These are phyloP conservation scores for Sandelia bainsii DNA, from an alignment of 2,797 vertebrate genomes.

Conservation along the genomic window DNA sequence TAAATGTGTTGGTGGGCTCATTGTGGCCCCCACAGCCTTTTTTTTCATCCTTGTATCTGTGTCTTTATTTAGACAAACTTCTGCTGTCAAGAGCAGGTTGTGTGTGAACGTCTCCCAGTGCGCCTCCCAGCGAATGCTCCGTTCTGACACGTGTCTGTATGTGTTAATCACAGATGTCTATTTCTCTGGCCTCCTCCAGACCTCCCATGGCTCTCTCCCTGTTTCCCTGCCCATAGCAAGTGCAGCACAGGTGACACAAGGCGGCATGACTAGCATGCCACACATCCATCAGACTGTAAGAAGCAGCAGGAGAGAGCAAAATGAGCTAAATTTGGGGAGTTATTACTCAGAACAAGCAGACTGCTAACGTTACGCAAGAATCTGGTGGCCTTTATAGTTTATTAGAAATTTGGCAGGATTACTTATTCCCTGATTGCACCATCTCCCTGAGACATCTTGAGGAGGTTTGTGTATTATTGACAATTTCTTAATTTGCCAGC, in stretches of 20 bases:
- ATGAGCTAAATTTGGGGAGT: slow-evolving; percentile 65
- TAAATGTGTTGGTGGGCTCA: slow-evolving; percentile 7
- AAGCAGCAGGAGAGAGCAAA: slow-evolving; percentile 66
- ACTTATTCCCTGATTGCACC: slow-evolving; percentile 7
- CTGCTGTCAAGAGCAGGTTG: slow-evolving; percentile 63
- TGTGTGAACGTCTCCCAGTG: slow-evolving; percentile 66
- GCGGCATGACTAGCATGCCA: slow-evolving; percentile 63
- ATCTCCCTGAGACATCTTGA: slow-evolving; percentile 31
- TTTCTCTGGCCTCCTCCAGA: slow-evolving; percentile 67
- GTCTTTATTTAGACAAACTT: slow-evolving; percentile 64
- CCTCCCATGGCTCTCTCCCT: slow-evolving; percentile 68
- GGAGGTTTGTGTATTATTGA: slow-evolving; percentile 32
- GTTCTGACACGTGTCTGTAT: slow-evolving; percentile 70
- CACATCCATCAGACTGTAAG: slow-evolving; percentile 62
- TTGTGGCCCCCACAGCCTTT: slow-evolving; percentile 9
- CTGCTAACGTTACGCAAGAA: slow-evolving; percentile 63
- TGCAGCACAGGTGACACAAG: slow-evolving; percentile 73
- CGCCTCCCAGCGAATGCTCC: slow-evolving; percentile 54
- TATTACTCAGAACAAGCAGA: slow-evolving; percentile 61
- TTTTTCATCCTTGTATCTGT: slow-evolving; percentile 22
- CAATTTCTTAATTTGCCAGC: slow-evolving; percentile 28
- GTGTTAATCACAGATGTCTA: slow-evolving; percentile 80
- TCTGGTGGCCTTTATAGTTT: slow-evolving; percentile 42
- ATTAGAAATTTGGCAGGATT: slow-evolving; percentile 35
- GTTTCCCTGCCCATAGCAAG: slow-evolving; percentile 56